Evolutionary conservation across 2,888 invertebrate species (phyloP), one percentile per base, ranked within the genome.

Genomic region (Ashinkailepas kermadecensis): DNA sequence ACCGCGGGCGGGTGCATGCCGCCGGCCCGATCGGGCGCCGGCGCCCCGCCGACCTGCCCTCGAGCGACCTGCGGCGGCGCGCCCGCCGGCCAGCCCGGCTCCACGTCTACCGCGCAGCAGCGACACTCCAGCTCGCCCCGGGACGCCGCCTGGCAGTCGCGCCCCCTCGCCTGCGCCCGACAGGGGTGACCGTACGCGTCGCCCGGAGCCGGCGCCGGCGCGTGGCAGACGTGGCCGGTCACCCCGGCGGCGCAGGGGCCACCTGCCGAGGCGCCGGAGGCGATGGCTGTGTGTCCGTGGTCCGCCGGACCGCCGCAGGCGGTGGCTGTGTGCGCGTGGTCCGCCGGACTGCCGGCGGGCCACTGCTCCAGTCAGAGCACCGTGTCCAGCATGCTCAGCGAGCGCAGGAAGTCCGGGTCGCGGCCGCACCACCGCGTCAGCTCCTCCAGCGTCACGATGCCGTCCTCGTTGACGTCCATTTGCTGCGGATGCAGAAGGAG

Each of bases 391-490:
- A 93, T 92, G 87, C 89, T 90, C 82, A 93, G 89, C 82, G 92
- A 91, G 82, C 90, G 90, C 85, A 92, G 93, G 54, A 70, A 70
- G 39, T 70, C 70, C 1, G 70, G 70, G 87, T 93, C 92, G 83
- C 93, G 90, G 80, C 91, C 90, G 87, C 93, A 93, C 93, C 93
- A 94, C 84, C 92, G 91, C 79, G 93, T 91, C 86, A 94, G 89
- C 88, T 94, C 94, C 86, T 94, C 94, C 82, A 92, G 92, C 11
- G 94, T 92, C 85, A 94, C 93, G 83, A 92, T 92, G 39, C 94
- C 94, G 86, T 94, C 94, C 83, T 92, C 91, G 88, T 94, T 93
- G 18, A 91, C 90, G 87, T 94, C 94, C 87, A 95, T 94, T 86
- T 92, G 88, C 94, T 94, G 90, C 6, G 84, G 83, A 81, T 64